Percentiles rank a stretch among this genome's conserved stretches.
phyloP scores from a whole-genome alignment of 2,797 vertebrate genomes.

The Balearica regulorum region DNA sequence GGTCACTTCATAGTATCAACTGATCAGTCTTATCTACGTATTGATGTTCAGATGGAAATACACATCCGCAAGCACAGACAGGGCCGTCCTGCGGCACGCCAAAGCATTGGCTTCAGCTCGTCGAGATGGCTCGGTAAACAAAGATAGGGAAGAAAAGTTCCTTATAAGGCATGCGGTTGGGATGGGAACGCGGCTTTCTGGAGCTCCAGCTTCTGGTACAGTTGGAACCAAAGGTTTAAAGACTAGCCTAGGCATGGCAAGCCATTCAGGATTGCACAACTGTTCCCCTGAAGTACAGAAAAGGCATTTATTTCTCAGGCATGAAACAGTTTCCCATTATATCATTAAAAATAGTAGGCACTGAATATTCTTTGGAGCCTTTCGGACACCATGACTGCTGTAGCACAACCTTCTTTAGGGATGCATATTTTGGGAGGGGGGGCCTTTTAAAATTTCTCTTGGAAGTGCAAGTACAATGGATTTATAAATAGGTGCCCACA shows the following conservation, averaged over 20 bases:
- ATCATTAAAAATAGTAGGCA: constrained; percentile 30
- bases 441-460: background rate
- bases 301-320: constrained; percentile 36
- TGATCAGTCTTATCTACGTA: background rate
- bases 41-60: background rate
- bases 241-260: constrained; percentile 23
- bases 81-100: fast-evolving
- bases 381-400: background rate
- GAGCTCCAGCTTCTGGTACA: background rate
- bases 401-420: background rate
- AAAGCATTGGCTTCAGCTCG: background rate
- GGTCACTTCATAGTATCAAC: background rate
- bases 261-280: background rate
- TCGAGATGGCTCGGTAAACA: background rate
- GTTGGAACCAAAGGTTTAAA: background rate
- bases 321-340: constrained; percentile 10
- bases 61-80: fast-evolving
- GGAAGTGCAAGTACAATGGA: background rate
- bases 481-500: background rate
- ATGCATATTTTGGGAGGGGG: background rate
- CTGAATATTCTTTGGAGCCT: constrained; percentile 2
- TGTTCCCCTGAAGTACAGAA: constrained; percentile 26
- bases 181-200: background rate
- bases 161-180: background rate
- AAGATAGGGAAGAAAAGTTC: background rate